These are phyloP conservation scores for Ivindomyrus marchei DNA, from an alignment of 2,113 vertebrate species.

Conservation along the genomic window DNA sequence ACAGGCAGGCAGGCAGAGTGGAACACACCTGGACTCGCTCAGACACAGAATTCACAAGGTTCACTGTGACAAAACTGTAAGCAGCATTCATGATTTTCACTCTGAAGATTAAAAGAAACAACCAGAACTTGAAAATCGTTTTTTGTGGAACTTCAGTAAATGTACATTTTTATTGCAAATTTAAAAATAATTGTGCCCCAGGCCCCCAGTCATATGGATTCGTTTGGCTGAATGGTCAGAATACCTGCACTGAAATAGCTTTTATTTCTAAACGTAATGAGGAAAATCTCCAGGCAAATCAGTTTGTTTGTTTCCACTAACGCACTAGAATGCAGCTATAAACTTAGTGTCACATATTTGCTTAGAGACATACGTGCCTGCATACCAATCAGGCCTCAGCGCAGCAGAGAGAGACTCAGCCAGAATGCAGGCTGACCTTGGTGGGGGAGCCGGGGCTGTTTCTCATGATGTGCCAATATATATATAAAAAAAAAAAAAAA, in stretches of 20 bases:
- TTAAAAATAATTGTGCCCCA: background rate
- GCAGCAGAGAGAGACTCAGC: background rate
- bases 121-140: too few relatives aligned
- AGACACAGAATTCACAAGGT: conserved; percentile 6
- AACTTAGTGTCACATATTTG: background rate
- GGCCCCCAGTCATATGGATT: background rate
- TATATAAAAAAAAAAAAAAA: background rate
- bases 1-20: background rate
- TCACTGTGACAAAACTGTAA: background rate
- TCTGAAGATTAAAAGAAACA: background rate
- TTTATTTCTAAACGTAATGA: background rate
- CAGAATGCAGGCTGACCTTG: background rate
- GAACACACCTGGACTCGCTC: background rate
- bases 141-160: background rate
- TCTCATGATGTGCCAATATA: background rate
- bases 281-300: background rate
- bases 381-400: background rate
- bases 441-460: background rate
- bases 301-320: background rate
- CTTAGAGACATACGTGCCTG: background rate
- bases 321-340: background rate
- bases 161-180: background rate
- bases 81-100: background rate
- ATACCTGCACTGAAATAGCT: background rate
- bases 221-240: background rate